Base-by-base conservation (phyloP, 1,140 invertebrate genomes). In the Lanistes nyassanus region DNA sequence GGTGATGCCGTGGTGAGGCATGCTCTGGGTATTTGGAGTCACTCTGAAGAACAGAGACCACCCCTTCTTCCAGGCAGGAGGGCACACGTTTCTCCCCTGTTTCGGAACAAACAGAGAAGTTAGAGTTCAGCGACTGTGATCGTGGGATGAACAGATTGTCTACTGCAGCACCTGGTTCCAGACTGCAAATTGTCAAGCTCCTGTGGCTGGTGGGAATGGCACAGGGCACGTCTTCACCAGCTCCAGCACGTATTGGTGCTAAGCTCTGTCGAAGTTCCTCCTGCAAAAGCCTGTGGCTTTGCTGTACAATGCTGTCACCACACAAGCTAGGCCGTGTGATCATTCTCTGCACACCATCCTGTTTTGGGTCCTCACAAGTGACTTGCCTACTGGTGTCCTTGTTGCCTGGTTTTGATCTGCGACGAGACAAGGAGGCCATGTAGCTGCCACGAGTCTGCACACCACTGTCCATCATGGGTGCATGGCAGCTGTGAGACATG, bases 91-190 rank as follows among this genome's bases (percentile, higher is more conserved):
- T 80, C 60, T 85, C 84, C 37, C 84, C 84, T 4, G 84, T 85
- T 62, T 85, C 84, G 13, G 84, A 84, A 72, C 83, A 84, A 1
- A 85, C 78, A 29, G 82, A 83, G 47, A 80, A 75, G 19, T 79
- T 67, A 34, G 84, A 83, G 16, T 76, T 76, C 37, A 81, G 65
- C 13, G 83, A 85, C 42, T 65, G 67, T 19, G 76, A 47, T 0
- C 70, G 55, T 6, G 70, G 82, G 78, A 68, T 79, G 19, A 47
- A 47, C 42, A 47, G 9, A 16, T 6, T 47, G 9, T 16, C 42
- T 47, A 16, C 21, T 70, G 75, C 31, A 75, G 68, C 6, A 58
- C 56, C 58, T 58, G 37, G 26, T 51, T 23, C 39, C 53, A 11
- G 7, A 31, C 47, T 64, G 47, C 34, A 56, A 39, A 62, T 65